phyloP scores from a whole-genome alignment of 1,140 invertebrate species.

The Chironomus striatipennis region DNA sequence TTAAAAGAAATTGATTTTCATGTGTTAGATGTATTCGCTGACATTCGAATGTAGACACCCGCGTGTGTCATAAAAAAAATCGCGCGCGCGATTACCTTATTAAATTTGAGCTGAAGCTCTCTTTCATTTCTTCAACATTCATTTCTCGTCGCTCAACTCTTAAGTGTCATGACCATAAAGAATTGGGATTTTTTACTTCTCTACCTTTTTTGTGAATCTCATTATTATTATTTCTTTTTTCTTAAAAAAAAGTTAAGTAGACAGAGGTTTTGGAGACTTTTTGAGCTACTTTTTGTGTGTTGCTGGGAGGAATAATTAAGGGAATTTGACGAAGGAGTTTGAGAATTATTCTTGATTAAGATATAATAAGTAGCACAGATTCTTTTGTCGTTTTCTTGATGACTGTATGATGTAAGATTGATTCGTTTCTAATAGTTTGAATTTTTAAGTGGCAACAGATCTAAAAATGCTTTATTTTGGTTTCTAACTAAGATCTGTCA shows the following conservation, averaged over 20 bases:
- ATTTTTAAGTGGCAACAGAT: no score
- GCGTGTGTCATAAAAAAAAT: background rate
- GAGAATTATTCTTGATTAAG: no score
- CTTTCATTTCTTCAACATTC: background rate
- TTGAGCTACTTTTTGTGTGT: no score
- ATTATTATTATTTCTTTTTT: background rate
- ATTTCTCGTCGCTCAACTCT: background rate
- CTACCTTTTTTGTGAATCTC: background rate
- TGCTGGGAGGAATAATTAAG: no score
- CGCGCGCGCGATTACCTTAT: background rate
- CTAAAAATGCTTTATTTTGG: no score
- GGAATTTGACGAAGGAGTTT: no score
- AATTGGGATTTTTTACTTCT: background rate
- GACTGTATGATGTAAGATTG: no score
- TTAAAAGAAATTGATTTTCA: slow-evolving; percentile 10
- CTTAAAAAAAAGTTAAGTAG: background rate
- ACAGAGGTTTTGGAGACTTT: no score
- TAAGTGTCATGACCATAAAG: slow-evolving; percentile 12
- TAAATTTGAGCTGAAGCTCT: background rate
- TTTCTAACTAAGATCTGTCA: no score
- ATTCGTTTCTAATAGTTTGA: no score
- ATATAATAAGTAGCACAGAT: no score
- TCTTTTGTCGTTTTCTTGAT: no score
- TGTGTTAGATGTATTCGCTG: slow-evolving; percentile 1
- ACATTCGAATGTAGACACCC: slow-evolving; percentile 12